Base-by-base conservation (phyloP, 1,140 invertebrate species). In the Trichomalopsis sarcophagae region DNA sequence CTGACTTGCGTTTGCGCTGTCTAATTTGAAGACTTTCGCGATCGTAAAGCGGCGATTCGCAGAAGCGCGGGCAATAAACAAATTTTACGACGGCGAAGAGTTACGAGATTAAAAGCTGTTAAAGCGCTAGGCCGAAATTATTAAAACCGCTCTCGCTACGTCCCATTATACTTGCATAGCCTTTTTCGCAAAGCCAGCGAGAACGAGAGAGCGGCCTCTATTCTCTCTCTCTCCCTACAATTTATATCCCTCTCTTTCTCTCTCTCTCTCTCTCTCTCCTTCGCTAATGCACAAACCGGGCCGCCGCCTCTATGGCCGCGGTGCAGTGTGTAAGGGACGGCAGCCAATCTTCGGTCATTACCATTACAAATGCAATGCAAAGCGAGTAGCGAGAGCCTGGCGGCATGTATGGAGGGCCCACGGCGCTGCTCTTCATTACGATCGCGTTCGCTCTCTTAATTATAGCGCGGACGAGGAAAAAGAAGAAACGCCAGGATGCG, bases 331-430 rank as follows among this genome's bases (percentile, higher is more conserved):
- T 30, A 30, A 83, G 33, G 21, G 17, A n/a, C 40, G 33, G 66
- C 27, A 47, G 27, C 68, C 80, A 77, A 84, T 84, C 82, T 69
- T 84, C n/a, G 75, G 74, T 50, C 62, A 78, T 84, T 84, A 78
- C 75, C 82, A 84, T 78, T 78, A 50, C 82, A 78, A 78, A 78
- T 84, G 75, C n/a, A 82, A 82, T 75, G 81, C 71, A 66, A 76
- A 40, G 50, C 73, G 17, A 13, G 17, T 36, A 23, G 30, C 23
- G 33, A 33, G 17, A 21, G 55, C 55, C 40, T 44, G 55, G 21
- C 55, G 55, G 55, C 55, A n/a, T 62, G 55, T 62, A 62, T 62
- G 14, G 14, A 5, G 36, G 1, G 14, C 44, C 5, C 9, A 23
- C 30, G 47, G 73, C 77, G 11, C 77, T 17, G 14, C 44, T 83